phyloP scores from a whole-genome alignment of 2,797 vertebrate genomes.

The Tadarida brasiliensis region DNA sequence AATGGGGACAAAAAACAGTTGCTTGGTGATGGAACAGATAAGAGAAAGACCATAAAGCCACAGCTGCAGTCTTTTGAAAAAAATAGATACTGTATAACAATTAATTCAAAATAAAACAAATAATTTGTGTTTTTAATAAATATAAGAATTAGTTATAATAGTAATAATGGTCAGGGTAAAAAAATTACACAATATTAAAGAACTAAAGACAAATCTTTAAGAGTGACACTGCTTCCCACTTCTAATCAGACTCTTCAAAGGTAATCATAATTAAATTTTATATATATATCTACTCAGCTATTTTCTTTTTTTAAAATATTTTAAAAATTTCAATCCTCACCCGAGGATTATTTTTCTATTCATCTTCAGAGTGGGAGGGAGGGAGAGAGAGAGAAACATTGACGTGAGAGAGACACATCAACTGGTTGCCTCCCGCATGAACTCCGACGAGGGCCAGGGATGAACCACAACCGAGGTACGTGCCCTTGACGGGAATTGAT shows the following conservation, averaged over 20 bases:
- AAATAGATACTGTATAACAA: neutral
- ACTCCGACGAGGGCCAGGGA: no score
- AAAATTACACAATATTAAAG: neutral
- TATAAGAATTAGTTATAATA: neutral
- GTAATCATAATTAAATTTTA: neutral
- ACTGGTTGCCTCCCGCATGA: no score
- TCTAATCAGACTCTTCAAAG: constrained; percentile 25
- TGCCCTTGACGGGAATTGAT: no score
- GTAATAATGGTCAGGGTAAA: neutral
- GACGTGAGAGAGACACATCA: no score
- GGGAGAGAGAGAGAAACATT: no score
- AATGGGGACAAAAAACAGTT: neutral
- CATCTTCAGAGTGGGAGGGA: no score
- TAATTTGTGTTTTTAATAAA: neutral
- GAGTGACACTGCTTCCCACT: neutral
- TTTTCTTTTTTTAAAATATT: neutral
- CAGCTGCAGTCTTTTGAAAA: neutral
- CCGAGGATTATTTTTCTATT: no score
- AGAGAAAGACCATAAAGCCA: neutral
- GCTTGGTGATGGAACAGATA: neutral
- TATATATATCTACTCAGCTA: neutral
- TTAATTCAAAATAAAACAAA: neutral
- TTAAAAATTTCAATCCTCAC: no score
- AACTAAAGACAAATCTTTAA: constrained; percentile 31
- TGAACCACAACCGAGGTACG: no score